These are phyloP conservation scores for Piaya cayana DNA, from an alignment of 2,113 vertebrate genomes.

Conservation along the genomic window DNA sequence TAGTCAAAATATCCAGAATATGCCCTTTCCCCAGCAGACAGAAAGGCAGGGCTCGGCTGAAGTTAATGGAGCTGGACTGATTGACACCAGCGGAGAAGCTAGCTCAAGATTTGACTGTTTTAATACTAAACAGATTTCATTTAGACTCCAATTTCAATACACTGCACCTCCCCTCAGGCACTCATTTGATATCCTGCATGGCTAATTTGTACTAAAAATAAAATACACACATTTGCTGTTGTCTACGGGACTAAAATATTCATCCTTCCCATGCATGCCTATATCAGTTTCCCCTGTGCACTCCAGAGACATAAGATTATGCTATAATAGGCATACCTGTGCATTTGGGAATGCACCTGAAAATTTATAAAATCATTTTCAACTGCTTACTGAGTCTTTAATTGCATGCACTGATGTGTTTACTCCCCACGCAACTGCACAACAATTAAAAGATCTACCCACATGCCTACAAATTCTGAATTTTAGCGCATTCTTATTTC, in stretches of 20 bases:
- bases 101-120: background rate
- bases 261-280: constrained; percentile 30
- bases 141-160: background rate
- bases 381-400: constrained; percentile 56
- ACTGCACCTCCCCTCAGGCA: constrained; percentile 40
- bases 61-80: constrained; percentile 12
- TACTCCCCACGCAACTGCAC: constrained; percentile 41
- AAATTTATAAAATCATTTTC: constrained; percentile 61
- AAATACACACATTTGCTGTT: constrained; percentile 49
- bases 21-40: background rate
- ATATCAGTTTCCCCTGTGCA: constrained; percentile 23
- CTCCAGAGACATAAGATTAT: constrained; percentile 60
- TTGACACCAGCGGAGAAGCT: background rate
- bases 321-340: constrained; percentile 43
- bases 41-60: background rate
- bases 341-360: constrained; percentile 64
- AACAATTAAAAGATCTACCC: constrained; percentile 40
- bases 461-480: background rate
- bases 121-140: background rate
- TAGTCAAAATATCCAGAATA: background rate
- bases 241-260: constrained; percentile 29
- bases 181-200: constrained; percentile 48
- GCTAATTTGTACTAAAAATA: constrained; percentile 51
- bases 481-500: background rate
- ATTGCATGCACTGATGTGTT: constrained; percentile 49